Percentiles rank a stretch among this genome's conserved stretches.
Conservation (phyloP, 2,113 vertebrate genomes). For the Arvicanthis niloticus region DNA sequence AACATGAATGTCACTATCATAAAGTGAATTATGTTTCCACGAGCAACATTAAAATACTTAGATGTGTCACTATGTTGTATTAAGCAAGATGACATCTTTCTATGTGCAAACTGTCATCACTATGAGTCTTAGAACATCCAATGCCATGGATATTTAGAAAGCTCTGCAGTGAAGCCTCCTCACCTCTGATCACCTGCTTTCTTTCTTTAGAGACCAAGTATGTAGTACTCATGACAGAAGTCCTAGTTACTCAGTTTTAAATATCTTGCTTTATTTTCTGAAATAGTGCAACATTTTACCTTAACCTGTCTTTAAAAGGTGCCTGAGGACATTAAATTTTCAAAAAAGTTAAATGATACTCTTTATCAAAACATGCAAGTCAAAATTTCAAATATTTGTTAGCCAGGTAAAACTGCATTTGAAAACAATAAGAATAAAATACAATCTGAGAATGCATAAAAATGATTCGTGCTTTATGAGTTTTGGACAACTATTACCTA, state of each 20-base stretch:
- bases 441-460: conserved; percentile 34
- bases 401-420: neutral
- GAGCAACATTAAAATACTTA: neutral
- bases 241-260: conserved; percentile 12
- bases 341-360: conserved; percentile 53
- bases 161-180: neutral
- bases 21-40: conserved; percentile 36
- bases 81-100: neutral
- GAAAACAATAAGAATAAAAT: conserved; percentile 39
- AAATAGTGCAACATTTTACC: conserved; percentile 18
- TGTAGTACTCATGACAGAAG: conserved; percentile 6
- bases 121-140: neutral
- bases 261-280: conserved; percentile 2
- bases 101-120: neutral
- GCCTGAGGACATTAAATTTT: conserved; percentile 13
- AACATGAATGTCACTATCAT: neutral
- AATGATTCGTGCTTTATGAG: conserved; percentile 68
- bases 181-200: neutral
- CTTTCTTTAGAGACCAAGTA: neutral
- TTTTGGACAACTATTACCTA: conserved; percentile 78
- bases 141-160: neutral
- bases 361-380: conserved; percentile 63
- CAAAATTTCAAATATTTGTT: conserved; percentile 61
- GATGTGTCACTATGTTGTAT: neutral
- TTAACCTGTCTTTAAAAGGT: conserved; percentile 13